Evolutionary conservation across 2,113 vertebrate species (phyloP).

Genomic region (Melanerpes formicivorus): DNA sequence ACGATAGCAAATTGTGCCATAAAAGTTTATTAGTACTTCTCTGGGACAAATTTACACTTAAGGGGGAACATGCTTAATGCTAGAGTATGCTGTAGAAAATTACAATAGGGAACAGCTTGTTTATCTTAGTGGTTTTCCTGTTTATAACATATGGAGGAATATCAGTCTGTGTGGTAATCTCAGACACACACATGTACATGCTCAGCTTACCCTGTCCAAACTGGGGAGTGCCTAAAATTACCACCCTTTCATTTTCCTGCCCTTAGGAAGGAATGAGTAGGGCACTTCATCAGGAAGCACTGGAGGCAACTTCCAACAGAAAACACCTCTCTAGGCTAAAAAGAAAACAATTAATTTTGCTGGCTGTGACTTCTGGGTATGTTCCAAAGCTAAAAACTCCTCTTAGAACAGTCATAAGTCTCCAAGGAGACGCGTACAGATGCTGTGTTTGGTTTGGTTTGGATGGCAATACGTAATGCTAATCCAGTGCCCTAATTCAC

Average conservation of each 20-base stretch:
- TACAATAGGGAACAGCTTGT: slow-evolving; percentile 2
- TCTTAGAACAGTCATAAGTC: background rate
- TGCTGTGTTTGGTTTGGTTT: slow-evolving; percentile 3
- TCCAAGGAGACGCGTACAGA: background rate
- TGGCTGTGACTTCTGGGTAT: background rate
- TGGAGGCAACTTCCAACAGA: background rate
- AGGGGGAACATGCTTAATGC: background rate
- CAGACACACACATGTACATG: background rate
- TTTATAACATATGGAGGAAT: slow-evolving; percentile 41
- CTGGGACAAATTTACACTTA: background rate
- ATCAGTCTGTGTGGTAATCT: background rate
- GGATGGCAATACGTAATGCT: background rate
- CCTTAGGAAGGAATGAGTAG: slow-evolving; percentile 1
- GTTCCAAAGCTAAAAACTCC: slow-evolving; percentile 12
- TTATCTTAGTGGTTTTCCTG: slow-evolving; percentile 52
- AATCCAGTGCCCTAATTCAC: background rate
- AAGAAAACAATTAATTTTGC: slow-evolving; percentile 19
- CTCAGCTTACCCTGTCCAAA: background rate
- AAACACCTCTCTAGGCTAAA: background rate
- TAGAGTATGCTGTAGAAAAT: slow-evolving; percentile 18
- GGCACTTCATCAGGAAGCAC: background rate
- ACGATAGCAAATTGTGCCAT: background rate
- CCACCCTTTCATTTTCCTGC: background rate
- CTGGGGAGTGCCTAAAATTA: slow-evolving; percentile 19
- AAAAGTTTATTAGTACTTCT: slow-evolving; percentile 11